Evolutionary conservation across 53 echinoderm and acorn worm genomes (phyloP).

Genomic region (Echinometra lucunter): DNA sequence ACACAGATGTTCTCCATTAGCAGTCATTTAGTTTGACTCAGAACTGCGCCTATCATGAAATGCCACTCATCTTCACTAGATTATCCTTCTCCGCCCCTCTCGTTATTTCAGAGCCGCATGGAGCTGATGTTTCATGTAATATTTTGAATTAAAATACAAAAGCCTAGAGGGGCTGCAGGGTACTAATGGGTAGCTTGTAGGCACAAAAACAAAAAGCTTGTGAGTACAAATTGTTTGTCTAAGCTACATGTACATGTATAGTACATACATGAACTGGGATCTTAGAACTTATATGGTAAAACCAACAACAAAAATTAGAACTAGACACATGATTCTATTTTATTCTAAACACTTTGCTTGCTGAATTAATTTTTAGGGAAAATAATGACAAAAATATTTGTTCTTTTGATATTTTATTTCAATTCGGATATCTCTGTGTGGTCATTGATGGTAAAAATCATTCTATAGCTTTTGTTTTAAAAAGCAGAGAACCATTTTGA

Average conservation of each 20-base stretch:
- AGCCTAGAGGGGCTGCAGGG: conserved; percentile 8
- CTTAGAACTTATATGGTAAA: no score
- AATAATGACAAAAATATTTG: no score
- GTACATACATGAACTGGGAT: no score
- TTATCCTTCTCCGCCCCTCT: conserved; percentile 40
- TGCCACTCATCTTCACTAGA: conserved; percentile 38
- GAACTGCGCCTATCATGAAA: conserved; percentile 28
- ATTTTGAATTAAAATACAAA: neutral
- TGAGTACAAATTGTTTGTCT: neutral
- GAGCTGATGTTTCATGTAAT: neutral
- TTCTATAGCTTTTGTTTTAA: no score
- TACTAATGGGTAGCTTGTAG: neutral
- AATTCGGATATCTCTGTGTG: no score
- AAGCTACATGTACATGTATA: neutral
- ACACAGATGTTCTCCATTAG: conserved; percentile 67
- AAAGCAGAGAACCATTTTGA: no score
- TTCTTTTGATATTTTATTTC: no score
- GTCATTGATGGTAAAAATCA: no score
- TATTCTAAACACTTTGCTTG: no score
- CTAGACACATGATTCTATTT: no score
- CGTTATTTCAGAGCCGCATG: neutral
- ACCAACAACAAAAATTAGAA: no score
- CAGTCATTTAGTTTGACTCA: conserved; percentile 45
- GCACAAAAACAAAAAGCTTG: neutral
- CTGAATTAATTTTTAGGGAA: no score